Base-by-base conservation (phyloP, 2,888 invertebrate genomes). In the Caenorhabditis sulstoni region DNA sequence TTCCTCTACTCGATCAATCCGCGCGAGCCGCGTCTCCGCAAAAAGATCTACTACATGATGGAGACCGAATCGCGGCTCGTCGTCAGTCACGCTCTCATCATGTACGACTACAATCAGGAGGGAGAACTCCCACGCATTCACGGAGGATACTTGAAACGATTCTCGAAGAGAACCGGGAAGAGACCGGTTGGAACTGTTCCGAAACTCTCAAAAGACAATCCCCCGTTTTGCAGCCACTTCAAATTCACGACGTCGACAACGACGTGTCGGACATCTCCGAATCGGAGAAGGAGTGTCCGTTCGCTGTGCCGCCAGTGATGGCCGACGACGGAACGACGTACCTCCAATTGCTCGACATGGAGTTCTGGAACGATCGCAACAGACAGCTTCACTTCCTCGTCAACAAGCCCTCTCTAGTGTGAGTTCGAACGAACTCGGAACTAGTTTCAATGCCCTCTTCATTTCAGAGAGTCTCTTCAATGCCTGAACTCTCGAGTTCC, bases 1-100 rank as follows among this genome's bases (percentile, higher is more conserved):
- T 79, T 75, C 35, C 57, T 82, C 37, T 84, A 84, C 52, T 81
- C 81, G 18, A 84, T 84, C 44, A 81, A 82, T 53, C 84, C 82
- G 4, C 75, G 82, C 11, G 82, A 82, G 49, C 79, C 81, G 49
- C 64, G 84, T 18, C 71, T 84, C 20, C 71, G 84, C 16, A 84
- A 84, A 49, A 81, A 82, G 81, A 83, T 86, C 53, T 83, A 82
- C 41, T 86, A 86, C 57, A 67, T 86, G 75, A 86, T 86, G 86
- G 83, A 84, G 37, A 84, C 84, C 3, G 77, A 80, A 12, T 77
- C 76, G 16, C 65, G 81, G 58, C 58, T 74, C 8, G 81, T 85
- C 22, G 77, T 85, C 41, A 83, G 84, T 53, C 83, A 84, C 55
- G 83, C 81, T 4, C 79, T 84, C 57, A 79, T 84, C 53, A 79